phyloP scores from a whole-genome alignment of 1,140 invertebrate species.

The Drosophila asahinai region DNA sequence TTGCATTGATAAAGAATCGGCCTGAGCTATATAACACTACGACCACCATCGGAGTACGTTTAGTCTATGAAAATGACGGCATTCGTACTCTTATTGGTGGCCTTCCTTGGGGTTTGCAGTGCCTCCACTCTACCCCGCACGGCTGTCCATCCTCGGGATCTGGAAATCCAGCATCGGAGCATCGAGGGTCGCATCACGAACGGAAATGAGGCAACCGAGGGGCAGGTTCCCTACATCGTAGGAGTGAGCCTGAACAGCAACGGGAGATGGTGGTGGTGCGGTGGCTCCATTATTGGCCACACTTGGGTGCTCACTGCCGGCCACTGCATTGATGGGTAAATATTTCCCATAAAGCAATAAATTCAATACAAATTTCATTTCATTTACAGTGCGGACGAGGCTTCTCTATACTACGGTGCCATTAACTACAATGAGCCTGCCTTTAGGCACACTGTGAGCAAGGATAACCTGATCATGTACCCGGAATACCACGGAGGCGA shows the following conservation, averaged over 20 bases:
- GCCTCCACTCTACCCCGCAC: conserved; percentile 21
- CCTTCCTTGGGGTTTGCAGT: conserved; percentile 14
- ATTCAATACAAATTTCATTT: too few relatives aligned
- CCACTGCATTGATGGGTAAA: conserved; percentile 85
- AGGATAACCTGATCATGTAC: conserved; percentile 48
- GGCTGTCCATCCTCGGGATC: conserved; percentile 25
- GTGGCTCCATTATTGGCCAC: conserved; percentile 87
- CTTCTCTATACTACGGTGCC: conserved; percentile 68
- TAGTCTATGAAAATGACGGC: conserved; percentile 29
- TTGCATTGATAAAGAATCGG: conserved; percentile 27
- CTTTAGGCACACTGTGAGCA: conserved; percentile 41
- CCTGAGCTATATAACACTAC: conserved; percentile 8
- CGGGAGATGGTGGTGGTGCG: conserved; percentile 85
- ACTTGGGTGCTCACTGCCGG: conserved; percentile 87
- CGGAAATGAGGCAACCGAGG: conserved; percentile 71
- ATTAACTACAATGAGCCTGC: conserved; percentile 55
- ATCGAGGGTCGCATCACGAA: conserved; percentile 76
- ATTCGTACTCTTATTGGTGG: conserved; percentile 1
- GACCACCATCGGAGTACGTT: neutral
- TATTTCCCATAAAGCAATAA: neutral
- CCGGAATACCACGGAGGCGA: conserved; percentile 13
- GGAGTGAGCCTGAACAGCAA: conserved; percentile 81
- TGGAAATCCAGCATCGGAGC: conserved; percentile 5
- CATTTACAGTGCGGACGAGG: conserved; percentile 32
- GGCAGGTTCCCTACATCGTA: conserved; percentile 86